A percentile compares a stretch with the other conserved stretches of the same genome.
These are phyloP conservation scores for Crenichthys baileyi DNA, from an alignment of 2,797 vertebrate species.

Conservation along the genomic window DNA sequence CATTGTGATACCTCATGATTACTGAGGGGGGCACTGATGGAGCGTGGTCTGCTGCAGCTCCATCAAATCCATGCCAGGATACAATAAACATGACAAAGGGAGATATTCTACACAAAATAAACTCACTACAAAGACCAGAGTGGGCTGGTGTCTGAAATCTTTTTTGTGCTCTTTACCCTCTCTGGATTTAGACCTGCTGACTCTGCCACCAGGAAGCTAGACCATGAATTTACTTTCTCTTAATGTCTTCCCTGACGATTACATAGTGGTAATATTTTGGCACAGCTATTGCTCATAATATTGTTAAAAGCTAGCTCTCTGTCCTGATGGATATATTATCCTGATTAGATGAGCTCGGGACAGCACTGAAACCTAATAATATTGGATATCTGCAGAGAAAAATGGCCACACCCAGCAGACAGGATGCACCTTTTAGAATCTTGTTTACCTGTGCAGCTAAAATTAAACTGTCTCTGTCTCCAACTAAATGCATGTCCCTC, in stretches of 20 bases:
- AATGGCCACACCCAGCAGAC: not conserved
- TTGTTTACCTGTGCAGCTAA: not conserved
- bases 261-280: conserved; percentile 52
- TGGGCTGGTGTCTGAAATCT: not conserved
- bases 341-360: conserved; percentile 39
- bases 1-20: conserved; percentile 28
- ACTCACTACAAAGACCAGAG: not conserved
- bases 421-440: conserved; percentile 14
- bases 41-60: not conserved
- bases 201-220: conserved; percentile 34
- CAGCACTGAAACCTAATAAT: conserved; percentile 28
- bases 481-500: conserved; percentile 9
- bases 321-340: conserved; percentile 43
- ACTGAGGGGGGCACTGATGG: conserved; percentile 61
- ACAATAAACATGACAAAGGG: not conserved
- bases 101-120: not conserved
- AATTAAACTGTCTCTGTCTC: conserved; percentile 7
- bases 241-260: conserved; percentile 43
- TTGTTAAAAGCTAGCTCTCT: conserved; percentile 54
- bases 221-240: conserved; percentile 26
- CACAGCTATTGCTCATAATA: conserved; percentile 47
- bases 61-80: conserved; percentile 1
- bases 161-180: conserved; percentile 35
- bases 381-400: conserved; percentile 32
- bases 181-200: conserved; percentile 47